Evolutionary conservation across 2,113 vertebrate species (phyloP).

Genomic region (Prunella himalayana): DNA sequence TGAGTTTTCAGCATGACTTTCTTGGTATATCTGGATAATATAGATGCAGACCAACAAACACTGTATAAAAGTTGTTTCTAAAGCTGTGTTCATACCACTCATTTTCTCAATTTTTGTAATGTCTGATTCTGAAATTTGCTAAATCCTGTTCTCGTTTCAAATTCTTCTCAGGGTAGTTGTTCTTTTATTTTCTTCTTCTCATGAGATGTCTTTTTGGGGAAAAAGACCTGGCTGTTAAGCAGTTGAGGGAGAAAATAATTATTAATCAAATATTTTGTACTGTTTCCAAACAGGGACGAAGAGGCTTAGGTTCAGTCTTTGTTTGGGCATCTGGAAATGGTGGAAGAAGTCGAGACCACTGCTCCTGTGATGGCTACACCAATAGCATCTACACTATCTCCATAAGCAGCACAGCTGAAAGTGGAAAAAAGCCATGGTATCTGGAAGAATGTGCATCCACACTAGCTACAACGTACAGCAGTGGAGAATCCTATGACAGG

Average conservation of each 20-base stretch:
- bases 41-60: not conserved
- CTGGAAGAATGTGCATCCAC: constrained; percentile 97
- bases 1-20: not conserved
- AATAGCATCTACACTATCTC: constrained; percentile 99
- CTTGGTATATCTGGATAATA: not conserved
- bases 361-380: constrained; percentile 97
- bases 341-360: constrained; percentile 95
- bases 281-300: constrained; percentile 84
- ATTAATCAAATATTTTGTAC: not conserved
- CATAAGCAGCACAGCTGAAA: constrained; percentile 97
- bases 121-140: not conserved
- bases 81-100: not conserved
- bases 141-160: not conserved
- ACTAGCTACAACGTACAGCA: constrained; percentile 96
- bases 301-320: constrained; percentile 92
- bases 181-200: not conserved
- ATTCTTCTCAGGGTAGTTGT: not conserved
- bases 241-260: not conserved
- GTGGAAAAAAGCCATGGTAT: constrained; percentile 97
- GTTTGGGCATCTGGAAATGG: constrained; percentile 99
- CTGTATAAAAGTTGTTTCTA: not conserved
- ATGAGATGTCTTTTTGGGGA: rapidly evolving
- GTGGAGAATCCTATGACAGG: constrained; percentile 95
- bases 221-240: not conserved
- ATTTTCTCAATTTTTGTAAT: not conserved